phyloP scores from a whole-genome alignment of 2,888 invertebrate species.

The Phortica magna region DNA sequence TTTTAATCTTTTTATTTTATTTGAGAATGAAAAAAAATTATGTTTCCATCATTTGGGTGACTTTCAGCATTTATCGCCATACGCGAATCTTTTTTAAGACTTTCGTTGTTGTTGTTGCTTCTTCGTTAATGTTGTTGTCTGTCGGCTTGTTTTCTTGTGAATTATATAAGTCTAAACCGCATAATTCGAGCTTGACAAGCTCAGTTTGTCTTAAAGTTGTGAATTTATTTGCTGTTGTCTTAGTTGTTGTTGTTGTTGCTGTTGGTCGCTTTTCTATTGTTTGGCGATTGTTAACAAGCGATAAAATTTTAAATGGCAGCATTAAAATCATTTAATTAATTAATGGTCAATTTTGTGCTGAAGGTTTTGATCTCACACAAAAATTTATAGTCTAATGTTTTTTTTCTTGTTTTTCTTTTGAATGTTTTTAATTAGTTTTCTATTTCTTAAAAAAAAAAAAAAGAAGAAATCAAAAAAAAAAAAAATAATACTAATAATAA shows the following conservation, averaged over 20 bases:
- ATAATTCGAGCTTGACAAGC: constrained; percentile 16
- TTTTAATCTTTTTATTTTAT: constrained; percentile 4
- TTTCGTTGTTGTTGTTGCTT: constrained; percentile 24
- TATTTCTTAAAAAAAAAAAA: background rate
- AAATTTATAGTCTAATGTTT: constrained; percentile 18
- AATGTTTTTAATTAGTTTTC: constrained; percentile 11
- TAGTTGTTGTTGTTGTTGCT: background rate
- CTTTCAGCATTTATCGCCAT: constrained; percentile 22
- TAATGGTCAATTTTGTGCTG: constrained; percentile 61
- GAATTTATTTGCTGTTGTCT: constrained; percentile 58
- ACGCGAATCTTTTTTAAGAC: constrained; percentile 3
- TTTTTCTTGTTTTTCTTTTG: background rate
- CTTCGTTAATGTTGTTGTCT: background rate
- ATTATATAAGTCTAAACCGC: constrained; percentile 16
- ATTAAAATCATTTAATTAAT: constrained; percentile 70
- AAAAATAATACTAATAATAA: background rate
- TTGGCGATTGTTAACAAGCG: constrained; percentile 65
- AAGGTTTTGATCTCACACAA: constrained; percentile 20
- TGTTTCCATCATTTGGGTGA: constrained; percentile 12
- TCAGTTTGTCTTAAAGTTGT: constrained; percentile 28
- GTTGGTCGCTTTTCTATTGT: constrained; percentile 47
- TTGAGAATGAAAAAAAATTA: background rate
- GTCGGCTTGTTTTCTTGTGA: background rate
- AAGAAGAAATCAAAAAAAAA: background rate
- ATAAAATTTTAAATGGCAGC: constrained; percentile 61